Evolutionary conservation across 1,140 invertebrate species (phyloP).

Genomic region (Plectus sambesii): DNA sequence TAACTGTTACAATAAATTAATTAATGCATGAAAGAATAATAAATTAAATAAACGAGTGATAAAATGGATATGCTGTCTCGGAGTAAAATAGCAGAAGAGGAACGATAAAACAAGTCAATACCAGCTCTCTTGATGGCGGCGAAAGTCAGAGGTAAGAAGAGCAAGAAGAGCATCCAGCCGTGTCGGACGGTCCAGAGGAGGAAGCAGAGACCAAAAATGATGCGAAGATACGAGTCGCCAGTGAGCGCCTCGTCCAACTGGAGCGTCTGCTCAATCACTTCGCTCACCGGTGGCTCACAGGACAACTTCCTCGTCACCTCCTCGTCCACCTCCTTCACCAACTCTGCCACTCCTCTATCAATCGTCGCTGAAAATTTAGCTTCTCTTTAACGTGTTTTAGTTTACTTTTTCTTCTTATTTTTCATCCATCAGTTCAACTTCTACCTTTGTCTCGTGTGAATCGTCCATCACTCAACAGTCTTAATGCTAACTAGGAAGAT

Average conservation of each 20-base stretch:
- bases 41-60: no score
- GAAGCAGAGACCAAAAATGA: constrained; percentile 58
- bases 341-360: constrained; percentile 8
- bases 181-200: constrained; percentile 62
- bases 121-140: constrained; percentile 56
- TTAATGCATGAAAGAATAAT: no score
- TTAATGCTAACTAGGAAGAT: no score
- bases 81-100: no score
- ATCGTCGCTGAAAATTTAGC: constrained; percentile 4
- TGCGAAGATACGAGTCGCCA: constrained; percentile 57
- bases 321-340: constrained; percentile 12
- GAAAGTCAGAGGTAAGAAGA: constrained; percentile 58
- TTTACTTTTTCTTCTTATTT: constrained; percentile 2
- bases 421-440: constrained; percentile 6
- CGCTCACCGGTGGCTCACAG: constrained; percentile 13
- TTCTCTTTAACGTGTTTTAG: constrained; percentile 8
- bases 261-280: constrained; percentile 11
- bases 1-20: no score
- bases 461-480: no score
- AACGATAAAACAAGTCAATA: no score
- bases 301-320: constrained; percentile 12
- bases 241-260: constrained; percentile 30
- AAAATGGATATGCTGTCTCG: no score
- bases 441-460: no score
- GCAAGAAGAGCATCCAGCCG: constrained; percentile 58